Percentiles rank a stretch among this genome's conserved stretches.
phyloP scores from a whole-genome alignment of 2,113 vertebrate genomes.

The Pycnonotus jocosus region DNA sequence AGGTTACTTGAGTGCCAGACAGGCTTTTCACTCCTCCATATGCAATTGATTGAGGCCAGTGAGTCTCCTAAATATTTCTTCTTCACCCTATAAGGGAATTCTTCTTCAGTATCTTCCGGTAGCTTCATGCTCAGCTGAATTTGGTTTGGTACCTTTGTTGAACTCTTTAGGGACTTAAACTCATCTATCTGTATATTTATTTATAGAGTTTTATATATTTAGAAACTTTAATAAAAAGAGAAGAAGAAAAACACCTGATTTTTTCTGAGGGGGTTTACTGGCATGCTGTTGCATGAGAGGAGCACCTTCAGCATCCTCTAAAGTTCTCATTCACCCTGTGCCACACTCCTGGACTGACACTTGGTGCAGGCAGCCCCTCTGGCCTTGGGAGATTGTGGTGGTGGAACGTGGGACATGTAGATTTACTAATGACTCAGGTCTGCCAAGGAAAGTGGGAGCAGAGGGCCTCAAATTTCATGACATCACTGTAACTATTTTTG shows the following conservation, averaged over 20 bases:
- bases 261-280: neutral
- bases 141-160: neutral
- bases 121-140: neutral
- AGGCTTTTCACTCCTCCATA: neutral
- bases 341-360: rapidly evolving
- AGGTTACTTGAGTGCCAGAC: neutral
- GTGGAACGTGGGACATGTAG: rapidly evolving
- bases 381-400: neutral
- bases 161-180: neutral
- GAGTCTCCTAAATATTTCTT: neutral
- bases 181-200: neutral
- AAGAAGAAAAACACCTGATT: neutral
- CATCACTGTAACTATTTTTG: neutral
- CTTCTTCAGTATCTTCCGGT: neutral
- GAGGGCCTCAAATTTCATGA: neutral
- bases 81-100: neutral
- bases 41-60: neutral
- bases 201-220: neutral
- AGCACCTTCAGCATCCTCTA: neutral
- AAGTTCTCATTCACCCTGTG: neutral
- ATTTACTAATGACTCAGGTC: neutral
- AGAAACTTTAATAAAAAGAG: neutral
- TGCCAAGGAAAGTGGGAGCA: neutral
- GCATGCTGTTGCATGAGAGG: neutral
- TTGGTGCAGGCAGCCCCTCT: neutral